A percentile compares a stretch with the other conserved stretches of the same genome.
These are phyloP conservation scores for Neoniphon sammara DNA, from an alignment of 2,797 vertebrate genomes.

Conservation along the genomic window DNA sequence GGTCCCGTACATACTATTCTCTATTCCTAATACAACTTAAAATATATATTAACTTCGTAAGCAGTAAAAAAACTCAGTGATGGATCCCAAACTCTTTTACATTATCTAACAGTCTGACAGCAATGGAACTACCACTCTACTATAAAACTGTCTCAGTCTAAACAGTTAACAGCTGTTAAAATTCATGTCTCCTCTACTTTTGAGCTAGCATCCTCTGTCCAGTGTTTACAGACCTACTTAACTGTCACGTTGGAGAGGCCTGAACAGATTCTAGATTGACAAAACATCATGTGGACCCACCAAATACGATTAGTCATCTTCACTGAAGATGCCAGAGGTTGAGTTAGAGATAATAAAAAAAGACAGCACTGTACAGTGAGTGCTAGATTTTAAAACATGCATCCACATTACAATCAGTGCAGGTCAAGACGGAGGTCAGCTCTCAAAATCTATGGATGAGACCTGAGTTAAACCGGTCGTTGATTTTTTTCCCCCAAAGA, in stretches of 20 bases:
- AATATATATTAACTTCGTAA: conserved; percentile 80
- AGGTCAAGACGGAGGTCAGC: conserved; percentile 31
- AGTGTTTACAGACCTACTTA: conserved; percentile 66
- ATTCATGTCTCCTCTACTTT: conserved; percentile 43
- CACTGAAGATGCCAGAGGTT: conserved; percentile 71
- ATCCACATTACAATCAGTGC: conserved; percentile 63
- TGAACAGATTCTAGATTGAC: conserved; percentile 28
- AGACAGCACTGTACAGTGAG: conserved; percentile 31
- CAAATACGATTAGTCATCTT: conserved; percentile 60
- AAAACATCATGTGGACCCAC: conserved; percentile 27
- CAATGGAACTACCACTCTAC: conserved; percentile 70
- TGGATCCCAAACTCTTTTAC: conserved; percentile 54
- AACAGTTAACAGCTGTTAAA: conserved; percentile 55
- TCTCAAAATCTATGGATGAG: conserved; percentile 12
- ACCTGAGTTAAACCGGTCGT: background rate
- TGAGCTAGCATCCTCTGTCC: conserved; percentile 60
- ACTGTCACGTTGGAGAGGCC: conserved; percentile 36
- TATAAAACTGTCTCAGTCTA: conserved; percentile 63
- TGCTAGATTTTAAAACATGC: conserved; percentile 1
- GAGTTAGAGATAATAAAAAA: conserved; percentile 51
- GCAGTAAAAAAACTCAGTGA: conserved; percentile 64
- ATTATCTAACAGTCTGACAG: conserved; percentile 66
- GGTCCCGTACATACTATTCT: conserved; percentile 65
- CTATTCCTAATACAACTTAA: conserved; percentile 74
- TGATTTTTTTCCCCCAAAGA: background rate